phyloP scores from a whole-genome alignment of 2,888 invertebrate genomes.

The Congeria kusceri region DNA sequence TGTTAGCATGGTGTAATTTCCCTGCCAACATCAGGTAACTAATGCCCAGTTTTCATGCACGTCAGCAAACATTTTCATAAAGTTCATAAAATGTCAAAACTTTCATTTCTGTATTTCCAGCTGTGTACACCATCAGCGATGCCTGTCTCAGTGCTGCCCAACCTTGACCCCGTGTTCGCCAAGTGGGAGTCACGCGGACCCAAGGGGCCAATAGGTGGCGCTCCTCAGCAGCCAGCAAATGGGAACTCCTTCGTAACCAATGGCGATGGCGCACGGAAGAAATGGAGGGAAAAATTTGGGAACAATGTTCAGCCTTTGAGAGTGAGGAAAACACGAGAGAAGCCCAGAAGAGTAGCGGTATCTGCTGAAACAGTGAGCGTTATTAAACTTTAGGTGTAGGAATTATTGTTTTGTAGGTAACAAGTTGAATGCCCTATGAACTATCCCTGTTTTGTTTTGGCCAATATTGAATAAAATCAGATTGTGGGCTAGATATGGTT shows the following conservation, averaged over 20 bases:
- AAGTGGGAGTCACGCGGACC: slow-evolving; percentile 70
- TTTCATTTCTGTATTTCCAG: too few species aligned
- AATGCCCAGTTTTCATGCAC: too few species aligned
- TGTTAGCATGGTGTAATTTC: too few species aligned
- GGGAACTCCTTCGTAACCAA: slow-evolving; percentile 15
- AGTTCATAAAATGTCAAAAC: too few species aligned
- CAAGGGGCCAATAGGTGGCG: background rate
- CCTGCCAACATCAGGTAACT: too few species aligned
- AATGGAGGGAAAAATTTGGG: slow-evolving; percentile 70
- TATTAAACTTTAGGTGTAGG: too few species aligned
- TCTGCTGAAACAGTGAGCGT: slow-evolving; percentile 63
- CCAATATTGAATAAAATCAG: background rate
- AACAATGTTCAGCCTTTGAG: slow-evolving; percentile 51
- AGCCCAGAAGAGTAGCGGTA: slow-evolving; percentile 32
- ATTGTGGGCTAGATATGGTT: too few species aligned
- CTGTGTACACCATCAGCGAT: slow-evolving; percentile 5
- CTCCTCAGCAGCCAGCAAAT: background rate
- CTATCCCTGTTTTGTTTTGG: background rate
- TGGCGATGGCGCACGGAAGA: slow-evolving; percentile 48
- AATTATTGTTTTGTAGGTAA: too few species aligned
- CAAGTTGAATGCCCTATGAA: too few species aligned
- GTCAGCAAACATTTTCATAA: too few species aligned
- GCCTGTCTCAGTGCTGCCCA: slow-evolving; percentile 57
- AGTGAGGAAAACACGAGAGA: slow-evolving; percentile 26
- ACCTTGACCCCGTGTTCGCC: slow-evolving; percentile 65